phyloP scores from a whole-genome alignment of 37 sponge, comb jelly and placozoan genomes.

The Sycon ciliatum region DNA sequence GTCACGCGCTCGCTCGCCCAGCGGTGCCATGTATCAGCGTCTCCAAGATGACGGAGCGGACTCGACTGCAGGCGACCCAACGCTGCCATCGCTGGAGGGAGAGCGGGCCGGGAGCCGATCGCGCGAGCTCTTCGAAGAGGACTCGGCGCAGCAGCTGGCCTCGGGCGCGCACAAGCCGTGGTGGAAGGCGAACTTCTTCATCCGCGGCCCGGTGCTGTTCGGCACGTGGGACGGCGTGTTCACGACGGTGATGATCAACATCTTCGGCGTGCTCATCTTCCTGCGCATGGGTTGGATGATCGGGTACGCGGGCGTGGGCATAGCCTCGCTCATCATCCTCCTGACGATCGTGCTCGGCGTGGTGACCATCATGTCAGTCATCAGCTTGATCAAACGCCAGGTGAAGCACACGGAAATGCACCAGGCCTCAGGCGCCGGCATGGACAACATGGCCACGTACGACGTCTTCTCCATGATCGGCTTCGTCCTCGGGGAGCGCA shows the following conservation, averaged over 20 bases:
- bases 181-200: slow-evolving; percentile 51
- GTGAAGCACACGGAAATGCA: too few relatives aligned
- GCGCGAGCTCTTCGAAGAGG: too few relatives aligned
- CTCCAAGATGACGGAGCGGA: too few relatives aligned
- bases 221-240: slow-evolving; percentile 51
- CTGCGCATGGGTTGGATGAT: slow-evolving; percentile 39
- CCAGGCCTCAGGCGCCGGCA: too few relatives aligned
- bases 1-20: too few relatives aligned
- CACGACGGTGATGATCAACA: slow-evolving; percentile 34
- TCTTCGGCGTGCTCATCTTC: slow-evolving; percentile 36
- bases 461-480: slow-evolving; percentile 30
- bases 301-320: slow-evolving; percentile 28
- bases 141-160: too few relatives aligned
- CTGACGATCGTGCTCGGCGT: slow-evolving; percentile 31
- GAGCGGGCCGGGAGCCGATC: too few relatives aligned
- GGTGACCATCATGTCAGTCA: slow-evolving; percentile 23
- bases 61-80: too few relatives aligned
- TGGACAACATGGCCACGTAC: neutral
- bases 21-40: too few relatives aligned
- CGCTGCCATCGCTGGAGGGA: too few relatives aligned
- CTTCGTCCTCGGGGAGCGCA: slow-evolving; percentile 31
- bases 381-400: slow-evolving; percentile 20
- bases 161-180: slow-evolving; percentile 17
- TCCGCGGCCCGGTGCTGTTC: slow-evolving; percentile 34
- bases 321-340: slow-evolving; percentile 32